Conservation (phyloP, 2,888 invertebrate species). For the Torymus texanus region DNA sequence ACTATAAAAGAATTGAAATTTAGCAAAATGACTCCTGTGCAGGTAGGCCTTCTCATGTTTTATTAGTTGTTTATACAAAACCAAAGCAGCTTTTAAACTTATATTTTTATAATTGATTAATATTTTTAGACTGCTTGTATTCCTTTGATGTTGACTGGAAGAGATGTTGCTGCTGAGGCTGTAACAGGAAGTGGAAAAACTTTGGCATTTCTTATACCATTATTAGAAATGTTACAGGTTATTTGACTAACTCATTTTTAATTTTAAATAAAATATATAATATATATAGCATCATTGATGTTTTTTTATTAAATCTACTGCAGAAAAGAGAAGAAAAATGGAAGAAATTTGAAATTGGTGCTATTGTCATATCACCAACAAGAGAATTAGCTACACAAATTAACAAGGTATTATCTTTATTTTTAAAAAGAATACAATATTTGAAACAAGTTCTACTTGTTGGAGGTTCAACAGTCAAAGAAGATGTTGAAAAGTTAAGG, state of each 20-base stretch:
- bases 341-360: constrained; percentile 87
- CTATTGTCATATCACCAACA: constrained; percentile 95
- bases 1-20: constrained; percentile 78
- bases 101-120: constrained; percentile 11
- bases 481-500: constrained; percentile 83
- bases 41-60: constrained; percentile 67
- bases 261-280: constrained; percentile 21
- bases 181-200: constrained; percentile 99
- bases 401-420: constrained; percentile 79
- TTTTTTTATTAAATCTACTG: constrained; percentile 64
- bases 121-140: constrained; percentile 86
- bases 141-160: constrained; percentile 89
- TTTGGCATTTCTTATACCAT: constrained; percentile 94
- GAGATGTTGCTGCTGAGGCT: constrained; percentile 98
- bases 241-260: constrained; percentile 14
- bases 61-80: background rate
- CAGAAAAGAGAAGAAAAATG: constrained; percentile 80
- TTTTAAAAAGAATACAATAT: constrained; percentile 75
- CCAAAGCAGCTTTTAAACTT: background rate
- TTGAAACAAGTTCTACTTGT: constrained; percentile 82
- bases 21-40: constrained; percentile 79
- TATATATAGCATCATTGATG: constrained; percentile 22
- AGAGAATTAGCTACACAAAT: constrained; percentile 96
- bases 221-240: constrained; percentile 87
- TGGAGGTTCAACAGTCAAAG: constrained; percentile 89